These are phyloP conservation scores for Dreissena polymorpha DNA, from an alignment of 1,140 invertebrate species.

Conservation along the genomic window DNA sequence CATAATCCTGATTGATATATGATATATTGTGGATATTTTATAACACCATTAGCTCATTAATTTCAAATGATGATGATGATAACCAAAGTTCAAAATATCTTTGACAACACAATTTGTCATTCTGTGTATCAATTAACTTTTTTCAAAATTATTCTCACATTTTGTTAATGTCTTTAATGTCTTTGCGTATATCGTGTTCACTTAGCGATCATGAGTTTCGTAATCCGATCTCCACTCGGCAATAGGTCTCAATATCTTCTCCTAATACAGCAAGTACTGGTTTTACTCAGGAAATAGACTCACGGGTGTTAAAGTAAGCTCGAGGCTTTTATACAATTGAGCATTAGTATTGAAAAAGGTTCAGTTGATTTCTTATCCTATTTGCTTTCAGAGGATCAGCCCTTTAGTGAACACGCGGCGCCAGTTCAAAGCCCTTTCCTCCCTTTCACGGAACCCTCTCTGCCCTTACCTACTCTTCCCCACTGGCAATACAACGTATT, in stretches of 20 bases:
- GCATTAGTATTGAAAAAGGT: no score
- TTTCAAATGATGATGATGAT: no score
- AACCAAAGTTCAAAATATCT: no score
- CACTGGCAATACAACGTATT: conserved; percentile 34
- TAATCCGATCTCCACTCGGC: not conserved
- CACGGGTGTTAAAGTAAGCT: not conserved
- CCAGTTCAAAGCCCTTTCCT: conserved; percentile 20
- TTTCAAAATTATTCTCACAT: no score
- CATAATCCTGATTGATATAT: no score
- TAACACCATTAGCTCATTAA: no score
- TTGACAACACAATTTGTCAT: no score
- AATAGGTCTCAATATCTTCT: not conserved
- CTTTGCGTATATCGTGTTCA: no score
- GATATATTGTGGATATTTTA: no score
- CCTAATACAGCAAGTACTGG: not conserved
- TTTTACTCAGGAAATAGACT: not conserved
- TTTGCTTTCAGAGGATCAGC: conserved; percentile 30
- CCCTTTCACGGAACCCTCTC: conserved; percentile 19
- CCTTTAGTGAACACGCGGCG: conserved; percentile 30
- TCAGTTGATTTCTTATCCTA: no score
- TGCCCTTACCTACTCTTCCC: conserved; percentile 31
- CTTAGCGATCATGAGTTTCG: not conserved
- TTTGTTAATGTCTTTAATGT: no score
- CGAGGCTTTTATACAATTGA: conserved; percentile 1
- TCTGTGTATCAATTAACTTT: no score